Conservation (phyloP, 2,888 invertebrate genomes). For the Pegoplata infirma region DNA sequence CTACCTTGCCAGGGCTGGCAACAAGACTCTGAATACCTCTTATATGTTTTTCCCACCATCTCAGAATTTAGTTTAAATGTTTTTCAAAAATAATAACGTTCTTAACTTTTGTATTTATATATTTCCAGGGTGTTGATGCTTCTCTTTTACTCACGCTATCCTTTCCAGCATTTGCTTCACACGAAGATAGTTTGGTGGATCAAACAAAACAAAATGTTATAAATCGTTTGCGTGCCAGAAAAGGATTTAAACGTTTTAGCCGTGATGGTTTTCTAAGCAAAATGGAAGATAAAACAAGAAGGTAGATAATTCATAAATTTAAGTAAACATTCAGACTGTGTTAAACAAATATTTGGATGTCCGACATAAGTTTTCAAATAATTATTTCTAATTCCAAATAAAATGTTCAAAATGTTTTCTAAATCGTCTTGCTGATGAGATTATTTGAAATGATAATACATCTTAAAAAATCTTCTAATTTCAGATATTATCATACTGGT, state of each 20-base stretch:
- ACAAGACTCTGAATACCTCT: too few relatives aligned
- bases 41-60: too few relatives aligned
- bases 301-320: slow-evolving; percentile 70
- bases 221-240: slow-evolving; percentile 89
- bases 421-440: too few relatives aligned
- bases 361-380: too few relatives aligned
- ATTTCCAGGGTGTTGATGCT: slow-evolving; percentile 91
- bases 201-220: slow-evolving; percentile 92
- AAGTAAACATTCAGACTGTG: too few relatives aligned
- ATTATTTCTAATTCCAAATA: too few relatives aligned
- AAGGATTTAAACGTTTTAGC: slow-evolving; percentile 95
- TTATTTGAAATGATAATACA: neutral
- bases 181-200: slow-evolving; percentile 92
- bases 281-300: slow-evolving; percentile 87
- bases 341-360: too few relatives aligned
- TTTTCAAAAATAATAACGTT: too few relatives aligned
- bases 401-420: too few relatives aligned
- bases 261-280: slow-evolving; percentile 96
- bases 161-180: slow-evolving; percentile 98
- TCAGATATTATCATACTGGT: slow-evolving; percentile 90
- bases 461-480: slow-evolving; percentile 1
- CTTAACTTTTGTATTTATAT: neutral
- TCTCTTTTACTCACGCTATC: slow-evolving; percentile 95
- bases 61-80: neutral
- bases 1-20: too few relatives aligned